Base-by-base conservation (phyloP, 2,888 invertebrate genomes). In the Chromoteleia sp. region DNA sequence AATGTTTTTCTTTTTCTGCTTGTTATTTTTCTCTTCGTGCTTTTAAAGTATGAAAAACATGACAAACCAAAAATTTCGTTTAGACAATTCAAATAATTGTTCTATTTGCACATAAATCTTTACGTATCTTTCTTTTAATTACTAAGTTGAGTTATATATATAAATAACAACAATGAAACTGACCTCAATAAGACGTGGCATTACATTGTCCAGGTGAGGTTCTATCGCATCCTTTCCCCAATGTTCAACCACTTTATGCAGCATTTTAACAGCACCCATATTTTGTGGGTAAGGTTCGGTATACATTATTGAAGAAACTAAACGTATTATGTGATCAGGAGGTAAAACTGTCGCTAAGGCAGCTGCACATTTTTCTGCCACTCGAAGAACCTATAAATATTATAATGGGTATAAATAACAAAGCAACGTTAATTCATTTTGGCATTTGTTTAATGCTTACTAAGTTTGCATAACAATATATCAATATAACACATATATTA, bases 251-350 rank as follows among this genome's bases (percentile, higher is more conserved):
- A 97, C 94, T 91, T 96, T 96, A 0, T 96, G 96, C 45, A 98
- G 94, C 93, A 98, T 95, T 93, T 98, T 98, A 54, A 99, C 96
- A 75, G 98, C 98, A 84, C 97, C 98, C 91, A 98, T 94, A 89
- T 98, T 97, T 71, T 96, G 94, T 0, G 98, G 98, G 93, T 95
- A 97, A 17, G 96, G 95, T 85, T 96, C 96, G 0, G 98, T 98
- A 29, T 96, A 95, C 85, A 99, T 97, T 86, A 98, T 95, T 0
- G 98, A 97, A 87, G 95, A 95, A 14, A 97, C 93, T 0, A 96
- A 93, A 91, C 95, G 94, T 43, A 96, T 94, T 58, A 96, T 94
- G 90, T 96, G 95, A 82, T 96, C 95, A 0, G 97, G 95, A 1
- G 98, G 97, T 87, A 98, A 93, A 43, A 96, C 95, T 15, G 94